phyloP scores from a whole-genome alignment of 2,113 vertebrate species.

The Larimichthys crocea region DNA sequence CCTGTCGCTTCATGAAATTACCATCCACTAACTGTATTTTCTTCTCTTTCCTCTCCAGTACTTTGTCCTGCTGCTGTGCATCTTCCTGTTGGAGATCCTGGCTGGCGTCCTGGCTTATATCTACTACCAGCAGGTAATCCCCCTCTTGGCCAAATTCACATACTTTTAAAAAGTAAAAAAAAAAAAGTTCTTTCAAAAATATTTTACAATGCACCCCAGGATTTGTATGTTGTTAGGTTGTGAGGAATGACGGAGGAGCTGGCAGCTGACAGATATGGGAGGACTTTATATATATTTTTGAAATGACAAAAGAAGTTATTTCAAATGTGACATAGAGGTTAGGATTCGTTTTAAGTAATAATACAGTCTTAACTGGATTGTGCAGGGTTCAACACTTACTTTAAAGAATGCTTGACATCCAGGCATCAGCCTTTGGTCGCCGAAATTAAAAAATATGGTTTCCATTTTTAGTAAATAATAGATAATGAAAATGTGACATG shows the following conservation, averaged over 20 bases:
- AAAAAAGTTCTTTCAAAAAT: not conserved
- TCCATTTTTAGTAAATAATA: no score
- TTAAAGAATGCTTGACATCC: no score
- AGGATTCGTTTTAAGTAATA: not conserved
- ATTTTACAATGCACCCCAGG: not conserved
- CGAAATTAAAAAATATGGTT: no score
- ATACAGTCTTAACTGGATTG: not conserved
- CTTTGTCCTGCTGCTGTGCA: conserved; percentile 92
- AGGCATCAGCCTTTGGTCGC: no score
- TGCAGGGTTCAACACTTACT: no score
- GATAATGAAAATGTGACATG: no score
- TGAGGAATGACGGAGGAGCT: not conserved
- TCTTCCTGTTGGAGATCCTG: conserved; percentile 97
- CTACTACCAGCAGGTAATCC: conserved; percentile 96
- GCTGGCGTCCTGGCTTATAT: conserved; percentile 95
- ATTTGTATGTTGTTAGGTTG: not conserved
- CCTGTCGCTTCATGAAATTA: conserved; percentile 17
- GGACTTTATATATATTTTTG: not conserved
- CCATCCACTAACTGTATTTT: conserved; percentile 25
- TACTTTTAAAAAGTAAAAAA: not conserved
- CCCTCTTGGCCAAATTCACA: no score
- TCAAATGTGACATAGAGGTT: not conserved
- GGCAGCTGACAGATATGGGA: not conserved
- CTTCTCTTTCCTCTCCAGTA: conserved; percentile 84
- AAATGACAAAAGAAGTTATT: not conserved